These are phyloP conservation scores for Drosophila pullipes DNA, from an alignment of 2,888 invertebrate species.

Conservation along the genomic window DNA sequence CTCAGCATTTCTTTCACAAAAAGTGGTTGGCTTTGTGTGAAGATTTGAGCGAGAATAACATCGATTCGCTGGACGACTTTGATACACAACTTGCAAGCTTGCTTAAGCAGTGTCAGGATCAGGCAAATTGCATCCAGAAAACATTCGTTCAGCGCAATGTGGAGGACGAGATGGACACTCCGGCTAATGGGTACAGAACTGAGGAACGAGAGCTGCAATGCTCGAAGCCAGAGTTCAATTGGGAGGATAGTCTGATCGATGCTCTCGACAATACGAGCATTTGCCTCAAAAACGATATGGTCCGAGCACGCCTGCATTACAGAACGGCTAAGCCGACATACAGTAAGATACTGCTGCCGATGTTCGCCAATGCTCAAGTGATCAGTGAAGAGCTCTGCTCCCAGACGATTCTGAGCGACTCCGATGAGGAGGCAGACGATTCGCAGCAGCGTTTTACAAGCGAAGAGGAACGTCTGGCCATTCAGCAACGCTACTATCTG, in stretches of 20 bases:
- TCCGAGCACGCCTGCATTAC: not conserved
- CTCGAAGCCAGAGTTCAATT: not conserved
- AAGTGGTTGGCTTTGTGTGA: constrained; percentile 2
- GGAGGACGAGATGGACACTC: not conserved
- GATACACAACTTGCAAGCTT: constrained; percentile 1
- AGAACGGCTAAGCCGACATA: not conserved
- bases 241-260: not conserved
- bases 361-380: not conserved
- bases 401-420: not conserved
- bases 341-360: not conserved
- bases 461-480: not conserved
- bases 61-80: constrained; percentile 2
- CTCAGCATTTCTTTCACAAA: not conserved
- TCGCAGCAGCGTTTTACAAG: not conserved
- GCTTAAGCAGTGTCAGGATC: constrained; percentile 1
- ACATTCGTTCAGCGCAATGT: not conserved
- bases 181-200: not conserved
- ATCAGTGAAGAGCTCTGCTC: not conserved
- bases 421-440: not conserved
- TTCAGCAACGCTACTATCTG: not conserved
- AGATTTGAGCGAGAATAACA: not conserved
- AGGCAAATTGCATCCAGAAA: not conserved
- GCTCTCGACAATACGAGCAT: not conserved
- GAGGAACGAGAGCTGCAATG: not conserved
- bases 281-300: not conserved